Conservation (phyloP, 2,113 vertebrate species). For the Sorex fumeus region DNA sequence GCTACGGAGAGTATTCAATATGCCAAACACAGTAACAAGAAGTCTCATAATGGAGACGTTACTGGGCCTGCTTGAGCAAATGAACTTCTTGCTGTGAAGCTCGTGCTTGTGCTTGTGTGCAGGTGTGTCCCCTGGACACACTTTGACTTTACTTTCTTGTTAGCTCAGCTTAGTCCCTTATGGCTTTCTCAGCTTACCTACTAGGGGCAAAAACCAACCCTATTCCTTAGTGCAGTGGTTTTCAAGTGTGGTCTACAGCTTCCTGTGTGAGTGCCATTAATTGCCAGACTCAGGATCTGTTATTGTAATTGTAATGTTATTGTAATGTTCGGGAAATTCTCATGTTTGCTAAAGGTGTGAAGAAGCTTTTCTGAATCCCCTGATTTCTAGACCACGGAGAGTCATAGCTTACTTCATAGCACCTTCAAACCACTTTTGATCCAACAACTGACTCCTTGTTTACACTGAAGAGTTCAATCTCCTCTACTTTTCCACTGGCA, state of each 20-base stretch:
- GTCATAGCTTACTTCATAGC: not conserved
- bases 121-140: rapidly evolving
- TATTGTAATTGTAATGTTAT: not conserved
- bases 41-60: no score
- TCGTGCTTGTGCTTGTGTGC: not conserved
- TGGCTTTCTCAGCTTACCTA: not conserved
- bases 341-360: not conserved
- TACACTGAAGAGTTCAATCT: rapidly evolving
- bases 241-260: not conserved
- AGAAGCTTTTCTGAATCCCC: not conserved
- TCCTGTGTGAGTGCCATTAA: not conserved
- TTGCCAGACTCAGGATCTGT: not conserved
- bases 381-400: not conserved
- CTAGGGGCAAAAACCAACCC: not conserved
- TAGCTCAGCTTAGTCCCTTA: not conserved
- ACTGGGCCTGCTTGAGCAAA: no score
- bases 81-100: not conserved
- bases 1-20: no score
- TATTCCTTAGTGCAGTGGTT: not conserved
- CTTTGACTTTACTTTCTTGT: not conserved
- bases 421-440: not conserved
- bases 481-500: not conserved
- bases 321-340: not conserved
- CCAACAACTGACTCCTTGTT: not conserved
- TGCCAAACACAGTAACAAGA: no score